Base-by-base conservation (phyloP, 2,113 vertebrate species). In the Cygnus atratus region DNA sequence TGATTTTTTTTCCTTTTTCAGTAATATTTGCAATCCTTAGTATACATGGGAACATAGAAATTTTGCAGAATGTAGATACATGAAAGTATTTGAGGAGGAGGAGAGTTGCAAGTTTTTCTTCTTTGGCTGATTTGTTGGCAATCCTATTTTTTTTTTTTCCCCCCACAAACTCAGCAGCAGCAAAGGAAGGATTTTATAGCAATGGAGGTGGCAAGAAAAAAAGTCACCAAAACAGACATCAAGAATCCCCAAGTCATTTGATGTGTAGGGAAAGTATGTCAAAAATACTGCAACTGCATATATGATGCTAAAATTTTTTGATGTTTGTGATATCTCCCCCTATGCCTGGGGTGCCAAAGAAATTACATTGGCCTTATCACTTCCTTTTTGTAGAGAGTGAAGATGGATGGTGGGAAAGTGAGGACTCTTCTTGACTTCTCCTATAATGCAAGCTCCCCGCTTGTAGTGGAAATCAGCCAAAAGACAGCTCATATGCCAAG, bases 381-480 rank as follows among this genome's bases (percentile, higher is more conserved):
- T 87, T 41, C 61, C 50, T 21, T 95, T 82, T 79, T 41, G 54
- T 48, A 79, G 50, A 77, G 58, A 89, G 44, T 28, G 24, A 82
- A 43, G 50, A 82, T 1, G 25, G 41, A 66, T 80, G 88, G 90
- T 96, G 91, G 91, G 96, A 93, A 94, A 92, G 71, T 18, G 37
- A 94, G 77, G 88, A 84, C 74, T 95, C 76, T 63, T 86, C 87
- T 87, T 94, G 92, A 96, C 83, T 96, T 93, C 52, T 76, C 46
- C 70, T 82, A 29, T 46, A 63, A 73, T 29, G 33, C 25, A 77
- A 84, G n/a, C 37, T 61, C 58, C 84, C 70, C 96, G 90, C 81
- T 96, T 95, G 67, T 85, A 79, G 55, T 95, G 95, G 96, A 92
- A 92, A 67, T 59, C 74, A 55, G 91, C 96, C 95, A 96, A 79